phyloP scores from a whole-genome alignment of 2,888 invertebrate genomes.

The Drosophila picticornis region DNA sequence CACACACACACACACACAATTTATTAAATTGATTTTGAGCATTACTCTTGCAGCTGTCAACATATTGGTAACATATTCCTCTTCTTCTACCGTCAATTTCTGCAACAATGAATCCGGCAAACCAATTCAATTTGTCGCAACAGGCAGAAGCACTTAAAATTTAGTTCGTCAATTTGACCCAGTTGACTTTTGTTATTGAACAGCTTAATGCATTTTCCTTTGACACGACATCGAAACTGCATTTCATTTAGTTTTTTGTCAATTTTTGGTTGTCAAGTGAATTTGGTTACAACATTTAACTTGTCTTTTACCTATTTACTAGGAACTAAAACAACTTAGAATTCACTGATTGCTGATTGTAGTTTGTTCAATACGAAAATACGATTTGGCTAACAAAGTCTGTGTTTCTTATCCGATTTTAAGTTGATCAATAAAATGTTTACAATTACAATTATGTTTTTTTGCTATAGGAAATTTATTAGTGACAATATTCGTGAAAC shows the following conservation, averaged over 20 bases:
- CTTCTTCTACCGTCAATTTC: not conserved
- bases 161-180: slow-evolving; percentile 37
- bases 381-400: no score
- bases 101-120: slow-evolving; percentile 24
- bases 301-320: not conserved
- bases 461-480: not conserved
- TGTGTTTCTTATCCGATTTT: not conserved
- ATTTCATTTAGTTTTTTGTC: not conserved
- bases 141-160: slow-evolving; percentile 41
- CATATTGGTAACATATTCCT: not conserved
- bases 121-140: slow-evolving; percentile 66
- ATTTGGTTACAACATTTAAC: slow-evolving; percentile 4
- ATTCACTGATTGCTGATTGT: not conserved
- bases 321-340: not conserved
- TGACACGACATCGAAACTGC: slow-evolving; percentile 14
- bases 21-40: slow-evolving; percentile 53
- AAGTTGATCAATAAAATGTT: not conserved
- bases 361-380: not conserved
- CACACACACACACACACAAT: slow-evolving; percentile 9
- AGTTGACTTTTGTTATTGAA: slow-evolving; percentile 3
- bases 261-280: slow-evolving; percentile 14
- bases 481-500: not conserved
- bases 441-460: not conserved
- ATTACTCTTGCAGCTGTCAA: slow-evolving; percentile 30
- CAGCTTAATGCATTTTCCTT: slow-evolving; percentile 8